These are phyloP conservation scores for Neopipo cinnamomea DNA, from an alignment of 2,113 vertebrate species.

Conservation along the genomic window DNA sequence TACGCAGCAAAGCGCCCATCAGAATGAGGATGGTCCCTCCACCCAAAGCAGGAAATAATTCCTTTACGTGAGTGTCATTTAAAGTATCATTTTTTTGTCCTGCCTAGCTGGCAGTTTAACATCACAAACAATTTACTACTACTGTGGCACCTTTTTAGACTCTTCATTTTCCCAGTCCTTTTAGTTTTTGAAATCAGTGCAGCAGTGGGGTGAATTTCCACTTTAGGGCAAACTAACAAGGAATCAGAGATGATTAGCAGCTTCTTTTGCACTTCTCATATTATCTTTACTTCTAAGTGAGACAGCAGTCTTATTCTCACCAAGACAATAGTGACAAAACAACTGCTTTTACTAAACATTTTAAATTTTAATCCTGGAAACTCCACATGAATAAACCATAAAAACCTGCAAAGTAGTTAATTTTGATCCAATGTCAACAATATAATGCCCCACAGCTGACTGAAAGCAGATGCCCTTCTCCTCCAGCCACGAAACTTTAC, in stretches of 20 bases:
- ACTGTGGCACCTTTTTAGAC: not conserved
- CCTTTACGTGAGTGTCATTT: not conserved
- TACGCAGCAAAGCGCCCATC: not conserved
- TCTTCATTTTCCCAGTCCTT: not conserved
- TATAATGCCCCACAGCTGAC: not conserved
- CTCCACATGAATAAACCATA: not conserved
- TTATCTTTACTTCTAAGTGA: not conserved
- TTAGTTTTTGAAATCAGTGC: not conserved
- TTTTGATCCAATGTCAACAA: not conserved
- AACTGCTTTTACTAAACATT: not conserved
- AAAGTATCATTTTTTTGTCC: not conserved
- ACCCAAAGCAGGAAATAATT: not conserved
- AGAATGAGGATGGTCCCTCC: not conserved
- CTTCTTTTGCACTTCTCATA: not conserved
- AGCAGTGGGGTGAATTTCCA: not conserved
- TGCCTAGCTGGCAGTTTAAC: not conserved
- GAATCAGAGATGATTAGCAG: not conserved
- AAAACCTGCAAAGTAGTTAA: not conserved
- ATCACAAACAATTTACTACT: not conserved
- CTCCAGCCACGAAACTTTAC: not conserved
- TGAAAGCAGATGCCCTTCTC: constrained; percentile 25
- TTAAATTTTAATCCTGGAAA: not conserved
- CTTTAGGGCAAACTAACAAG: not conserved
- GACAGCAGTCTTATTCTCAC: not conserved
- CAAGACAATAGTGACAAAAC: not conserved